Conservation (phyloP, 1,140 invertebrate genomes). For the Anoplophora glabripennis region DNA sequence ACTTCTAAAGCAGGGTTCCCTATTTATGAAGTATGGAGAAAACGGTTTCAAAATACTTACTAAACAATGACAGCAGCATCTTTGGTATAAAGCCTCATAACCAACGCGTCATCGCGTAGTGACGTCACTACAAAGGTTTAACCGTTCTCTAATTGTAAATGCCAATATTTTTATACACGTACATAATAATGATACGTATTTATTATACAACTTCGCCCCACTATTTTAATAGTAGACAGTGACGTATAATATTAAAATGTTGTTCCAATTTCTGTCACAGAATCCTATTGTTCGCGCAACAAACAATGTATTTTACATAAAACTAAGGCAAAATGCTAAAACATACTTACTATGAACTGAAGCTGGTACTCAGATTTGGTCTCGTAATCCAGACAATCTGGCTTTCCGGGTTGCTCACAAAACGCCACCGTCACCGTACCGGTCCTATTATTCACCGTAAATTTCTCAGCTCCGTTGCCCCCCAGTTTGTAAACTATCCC, state of each 20-base stretch:
- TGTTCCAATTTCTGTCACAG: neutral
- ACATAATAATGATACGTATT: too few species aligned
- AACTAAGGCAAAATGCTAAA: neutral
- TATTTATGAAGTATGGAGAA: too few species aligned
- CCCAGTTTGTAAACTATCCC: conserved; percentile 82
- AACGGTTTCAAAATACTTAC: too few species aligned
- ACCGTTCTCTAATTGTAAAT: too few species aligned
- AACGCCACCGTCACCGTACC: conserved; percentile 79
- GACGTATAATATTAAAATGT: too few species aligned
- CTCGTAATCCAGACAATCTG: conserved; percentile 84
- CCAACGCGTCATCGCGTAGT: neutral
- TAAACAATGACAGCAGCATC: too few species aligned
- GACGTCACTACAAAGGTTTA: neutral
- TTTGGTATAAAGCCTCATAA: too few species aligned
- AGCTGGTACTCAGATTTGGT: conserved; percentile 78
- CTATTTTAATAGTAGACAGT: too few species aligned
- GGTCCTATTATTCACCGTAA: conserved; percentile 74
- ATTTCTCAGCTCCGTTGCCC: conserved; percentile 81
- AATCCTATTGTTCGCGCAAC: neutral
- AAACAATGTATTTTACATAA: neutral
- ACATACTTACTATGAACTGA: conserved; percentile 69
- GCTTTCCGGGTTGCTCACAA: conserved; percentile 63
- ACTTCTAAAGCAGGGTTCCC: too few species aligned
- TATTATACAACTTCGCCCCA: too few species aligned
- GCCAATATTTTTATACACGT: too few species aligned